phyloP scores from a whole-genome alignment of 37 sponge, comb jelly and placozoan species.

The Ianthella basta region DNA sequence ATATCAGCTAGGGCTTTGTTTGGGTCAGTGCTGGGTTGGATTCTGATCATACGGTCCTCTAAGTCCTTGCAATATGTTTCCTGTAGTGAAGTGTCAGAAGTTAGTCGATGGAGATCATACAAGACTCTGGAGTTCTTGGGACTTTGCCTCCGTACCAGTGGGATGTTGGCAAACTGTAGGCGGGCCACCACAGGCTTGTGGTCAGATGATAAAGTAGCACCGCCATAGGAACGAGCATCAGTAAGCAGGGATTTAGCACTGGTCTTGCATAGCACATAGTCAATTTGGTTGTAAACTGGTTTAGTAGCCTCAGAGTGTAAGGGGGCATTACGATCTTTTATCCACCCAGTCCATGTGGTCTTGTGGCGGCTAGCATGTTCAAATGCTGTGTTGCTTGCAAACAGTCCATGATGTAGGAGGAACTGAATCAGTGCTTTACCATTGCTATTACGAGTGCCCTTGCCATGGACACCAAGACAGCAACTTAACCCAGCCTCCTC shows the following conservation, averaged over 20 bases:
- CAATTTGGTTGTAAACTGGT: conserved; percentile 25
- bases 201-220: conserved; percentile 19
- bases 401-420: conserved; percentile 1
- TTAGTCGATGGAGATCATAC: neutral
- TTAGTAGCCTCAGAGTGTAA: neutral
- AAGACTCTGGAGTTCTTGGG: neutral
- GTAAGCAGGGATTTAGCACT: conserved; percentile 2
- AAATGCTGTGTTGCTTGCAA: conserved; percentile 8
- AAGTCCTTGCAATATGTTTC: conserved; percentile 1
- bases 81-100: neutral
- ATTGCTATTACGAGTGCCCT: conserved; percentile 2
- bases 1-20: neutral
- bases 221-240: conserved; percentile 22
- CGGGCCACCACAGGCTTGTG: conserved; percentile 14
- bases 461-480: conserved; percentile 14
- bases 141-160: neutral
- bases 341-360: conserved; percentile 13
- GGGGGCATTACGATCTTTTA: conserved; percentile 5
- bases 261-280: conserved; percentile 18
- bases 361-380: neutral
- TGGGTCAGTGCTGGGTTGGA: neutral
- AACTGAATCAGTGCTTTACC: conserved; percentile 20
- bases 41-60: neutral
- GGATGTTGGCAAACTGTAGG: conserved; percentile 8
- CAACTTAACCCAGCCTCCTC: conserved; percentile 1